phyloP scores from a whole-genome alignment of 1,140 invertebrate species.

The Heliconius eleuchia region DNA sequence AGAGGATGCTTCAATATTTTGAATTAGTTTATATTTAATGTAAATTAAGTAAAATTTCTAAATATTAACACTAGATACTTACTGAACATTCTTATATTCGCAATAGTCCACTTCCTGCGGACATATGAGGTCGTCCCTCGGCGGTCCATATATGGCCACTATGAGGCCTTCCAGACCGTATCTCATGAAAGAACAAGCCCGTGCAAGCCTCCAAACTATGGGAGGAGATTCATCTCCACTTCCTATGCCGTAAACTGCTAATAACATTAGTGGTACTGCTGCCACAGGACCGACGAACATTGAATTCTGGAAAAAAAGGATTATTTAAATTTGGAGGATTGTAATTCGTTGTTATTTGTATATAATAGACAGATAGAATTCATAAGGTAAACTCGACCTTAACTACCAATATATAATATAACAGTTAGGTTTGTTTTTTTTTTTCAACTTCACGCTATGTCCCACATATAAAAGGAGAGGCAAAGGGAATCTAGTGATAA shows the following conservation, averaged over 20 bases:
- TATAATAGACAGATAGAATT: no score
- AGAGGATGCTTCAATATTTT: no score
- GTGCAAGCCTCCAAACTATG: slow-evolving; percentile 85
- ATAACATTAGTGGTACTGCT: slow-evolving; percentile 88
- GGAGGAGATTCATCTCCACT: slow-evolving; percentile 84
- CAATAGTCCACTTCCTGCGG: slow-evolving; percentile 86
- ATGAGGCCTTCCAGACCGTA: slow-evolving; percentile 89
- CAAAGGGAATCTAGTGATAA: no score
- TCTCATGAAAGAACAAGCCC: slow-evolving; percentile 92
- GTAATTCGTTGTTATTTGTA: no score
- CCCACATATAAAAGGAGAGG: no score
- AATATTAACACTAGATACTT: not conserved
- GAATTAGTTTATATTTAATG: no score
- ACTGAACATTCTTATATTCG: slow-evolving; percentile 84
- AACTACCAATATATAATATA: no score
- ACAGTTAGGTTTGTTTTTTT: no score
- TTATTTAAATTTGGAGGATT: not conserved
- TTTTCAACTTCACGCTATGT: no score
- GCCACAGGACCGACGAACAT: slow-evolving; percentile 89
- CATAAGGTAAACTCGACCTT: no score
- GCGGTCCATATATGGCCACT: slow-evolving; percentile 88
- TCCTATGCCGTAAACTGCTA: slow-evolving; percentile 90
- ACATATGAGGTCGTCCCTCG: slow-evolving; percentile 85
- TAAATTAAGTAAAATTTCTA: no score
- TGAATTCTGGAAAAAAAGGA: slow-evolving; percentile 84